Percentiles rank a stretch among this genome's conserved stretches.
Evolutionary conservation across 2,888 invertebrate genomes (phyloP).

Genomic region (Limnephilus rhombicus): DNA sequence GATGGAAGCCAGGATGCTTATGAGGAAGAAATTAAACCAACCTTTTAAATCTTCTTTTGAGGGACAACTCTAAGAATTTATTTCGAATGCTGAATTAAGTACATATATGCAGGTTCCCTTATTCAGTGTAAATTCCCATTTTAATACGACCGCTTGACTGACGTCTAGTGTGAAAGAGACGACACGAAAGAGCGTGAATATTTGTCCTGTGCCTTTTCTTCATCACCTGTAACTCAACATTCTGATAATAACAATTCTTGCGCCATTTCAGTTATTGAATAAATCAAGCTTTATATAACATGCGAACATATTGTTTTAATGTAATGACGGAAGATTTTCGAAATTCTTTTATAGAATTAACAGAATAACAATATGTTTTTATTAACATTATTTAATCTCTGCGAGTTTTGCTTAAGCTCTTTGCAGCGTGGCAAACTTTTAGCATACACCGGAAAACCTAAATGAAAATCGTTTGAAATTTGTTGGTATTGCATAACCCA

Average conservation of each 20-base stretch:
- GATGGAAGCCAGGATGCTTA: too few relatives aligned
- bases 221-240: too few relatives aligned
- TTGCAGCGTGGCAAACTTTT: not conserved
- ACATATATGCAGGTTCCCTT: not conserved
- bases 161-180: too few relatives aligned
- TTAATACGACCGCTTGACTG: too few relatives aligned
- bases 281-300: too few relatives aligned
- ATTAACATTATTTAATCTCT: not conserved
- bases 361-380: not conserved
- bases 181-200: too few relatives aligned
- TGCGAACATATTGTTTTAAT: not conserved
- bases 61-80: not conserved
- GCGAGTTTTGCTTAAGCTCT: not conserved
- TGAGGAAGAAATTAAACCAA: too few relatives aligned
- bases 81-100: not conserved
- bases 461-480: not conserved
- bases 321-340: not conserved
- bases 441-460: not conserved
- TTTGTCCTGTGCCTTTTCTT: too few relatives aligned
- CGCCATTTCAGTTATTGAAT: too few relatives aligned
- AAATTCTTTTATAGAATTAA: not conserved
- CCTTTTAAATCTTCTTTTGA: not conserved
- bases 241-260: too few relatives aligned
- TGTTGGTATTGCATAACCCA: not conserved
- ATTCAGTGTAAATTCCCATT: too few relatives aligned